A percentile compares a stretch with the other conserved stretches of the same genome.
phyloP scores from a whole-genome alignment of 1,140 invertebrate species.

The Phortica variegata region DNA sequence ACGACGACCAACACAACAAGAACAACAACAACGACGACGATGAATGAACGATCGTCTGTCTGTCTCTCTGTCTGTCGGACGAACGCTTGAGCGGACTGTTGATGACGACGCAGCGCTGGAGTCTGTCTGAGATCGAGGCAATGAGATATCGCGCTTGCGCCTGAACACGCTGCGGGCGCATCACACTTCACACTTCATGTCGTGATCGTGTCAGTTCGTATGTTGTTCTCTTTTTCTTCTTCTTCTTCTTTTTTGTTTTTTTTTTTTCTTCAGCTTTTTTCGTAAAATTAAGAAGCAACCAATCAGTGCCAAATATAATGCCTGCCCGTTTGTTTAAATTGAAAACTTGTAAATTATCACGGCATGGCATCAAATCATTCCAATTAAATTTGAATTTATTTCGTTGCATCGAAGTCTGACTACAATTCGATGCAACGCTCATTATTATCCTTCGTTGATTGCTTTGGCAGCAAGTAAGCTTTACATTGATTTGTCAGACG shows the following conservation, averaged over 20 bases:
- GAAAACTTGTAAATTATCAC: constrained; percentile 49
- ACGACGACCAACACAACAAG: not conserved
- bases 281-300: constrained; percentile 46
- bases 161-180: too few relatives aligned
- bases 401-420: constrained; percentile 12
- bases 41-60: constrained; percentile 34
- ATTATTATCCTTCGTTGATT: too few relatives aligned
- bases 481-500: too few relatives aligned
- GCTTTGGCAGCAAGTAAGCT: too few relatives aligned
- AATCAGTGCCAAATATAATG: constrained; percentile 45
- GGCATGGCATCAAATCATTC: constrained; percentile 46
- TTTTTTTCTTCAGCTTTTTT: constrained; percentile 23
- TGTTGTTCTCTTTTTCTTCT: too few relatives aligned
- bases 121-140: constrained; percentile 30
- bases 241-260: too few relatives aligned
- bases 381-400: constrained; percentile 54
- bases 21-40: constrained; percentile 12
- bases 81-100: too few relatives aligned
- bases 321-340: constrained; percentile 39
- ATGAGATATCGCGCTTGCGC: constrained; percentile 22
- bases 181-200: constrained; percentile 50
- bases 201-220: constrained; percentile 50
- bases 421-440: too few relatives aligned
- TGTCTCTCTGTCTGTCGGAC: too few relatives aligned
- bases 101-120: too few relatives aligned